phyloP scores from a whole-genome alignment of 2,797 vertebrate genomes.

The Aldrovandia affinis region DNA sequence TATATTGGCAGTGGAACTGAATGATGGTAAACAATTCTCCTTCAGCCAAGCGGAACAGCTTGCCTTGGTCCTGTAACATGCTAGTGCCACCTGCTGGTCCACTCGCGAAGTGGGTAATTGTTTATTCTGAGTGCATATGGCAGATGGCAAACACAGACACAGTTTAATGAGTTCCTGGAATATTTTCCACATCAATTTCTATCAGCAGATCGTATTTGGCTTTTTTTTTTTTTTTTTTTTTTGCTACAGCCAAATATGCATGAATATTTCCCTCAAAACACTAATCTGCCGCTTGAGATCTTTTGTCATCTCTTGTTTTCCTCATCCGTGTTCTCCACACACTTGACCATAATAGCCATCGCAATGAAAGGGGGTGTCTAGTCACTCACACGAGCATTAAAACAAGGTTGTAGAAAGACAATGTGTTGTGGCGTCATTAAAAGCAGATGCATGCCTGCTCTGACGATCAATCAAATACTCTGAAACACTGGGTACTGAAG shows the following conservation, averaged over 20 bases:
- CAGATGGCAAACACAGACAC: constrained; percentile 55
- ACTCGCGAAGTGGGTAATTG: constrained; percentile 44
- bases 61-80: constrained; percentile 68
- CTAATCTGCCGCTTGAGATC: constrained; percentile 55
- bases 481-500: background rate
- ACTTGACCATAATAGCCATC: background rate
- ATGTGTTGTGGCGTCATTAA: background rate
- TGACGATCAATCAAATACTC: background rate
- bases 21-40: constrained; percentile 79
- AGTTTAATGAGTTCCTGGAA: constrained; percentile 61
- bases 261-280: constrained; percentile 51
- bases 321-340: background rate
- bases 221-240: background rate
- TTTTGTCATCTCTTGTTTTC: constrained; percentile 33
- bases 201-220: background rate
- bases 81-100: constrained; percentile 78
- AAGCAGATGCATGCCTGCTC: background rate
- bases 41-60: constrained; percentile 73
- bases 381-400: background rate
- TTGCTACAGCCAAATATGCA: background rate
- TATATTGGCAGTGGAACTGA: constrained; percentile 80
- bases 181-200: constrained; percentile 64
- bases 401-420: background rate
- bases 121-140: constrained; percentile 62
- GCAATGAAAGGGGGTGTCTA: background rate